Base-by-base conservation (phyloP, 2,797 vertebrate genomes). In the Champsocephalus gunnari region DNA sequence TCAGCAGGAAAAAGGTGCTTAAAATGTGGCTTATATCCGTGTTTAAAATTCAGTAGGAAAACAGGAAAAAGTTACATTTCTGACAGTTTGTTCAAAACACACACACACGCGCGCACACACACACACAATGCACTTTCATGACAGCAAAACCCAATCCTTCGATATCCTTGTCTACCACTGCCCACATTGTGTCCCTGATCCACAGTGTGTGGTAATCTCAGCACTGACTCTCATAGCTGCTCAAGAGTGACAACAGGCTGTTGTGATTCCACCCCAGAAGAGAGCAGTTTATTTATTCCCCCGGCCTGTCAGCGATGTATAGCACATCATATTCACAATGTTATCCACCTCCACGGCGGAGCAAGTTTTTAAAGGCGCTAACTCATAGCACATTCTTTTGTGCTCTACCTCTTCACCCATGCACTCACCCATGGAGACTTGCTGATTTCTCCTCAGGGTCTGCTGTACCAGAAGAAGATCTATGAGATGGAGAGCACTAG, bases 1-100 rank as follows among this genome's bases (percentile, higher is more conserved):
- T 92, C 91, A 87, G 83, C 24, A 12, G 63, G 63, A 59, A 72
- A 83, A 90, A 92, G 88, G 89, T 93, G 86, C 80, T 90, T 44
- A 49, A 83, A 92, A 90, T 87, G 78, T 83, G 78, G 77, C 81
- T 87, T 86, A 74, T 65, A 88, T 84, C 57, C 61, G 21, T 75
- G 60, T 89, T 79, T 79, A 79, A 85, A 82, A 88, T 86, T 86
- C 77, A 87, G 68, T 5, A 72, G 28, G 38, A 80, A 85, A 73
- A 81, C 47, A 61, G 61, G 9, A 9, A 17, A 38, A 62, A 83
- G 73, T 87, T 87, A 38, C 7, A 38, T 38, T 28, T 73, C 65
- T 71, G 61, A 68, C 24, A 38, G 47, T 74, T 73, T 81, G 66
- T 76, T 84, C 54, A 53, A 59, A 24, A 63, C 16, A 50, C 51